Percentiles rank a stretch among this genome's conserved stretches.
These are phyloP conservation scores for Macrocentrus cingulum DNA, from an alignment of 1,140 invertebrate species.

Conservation along the genomic window DNA sequence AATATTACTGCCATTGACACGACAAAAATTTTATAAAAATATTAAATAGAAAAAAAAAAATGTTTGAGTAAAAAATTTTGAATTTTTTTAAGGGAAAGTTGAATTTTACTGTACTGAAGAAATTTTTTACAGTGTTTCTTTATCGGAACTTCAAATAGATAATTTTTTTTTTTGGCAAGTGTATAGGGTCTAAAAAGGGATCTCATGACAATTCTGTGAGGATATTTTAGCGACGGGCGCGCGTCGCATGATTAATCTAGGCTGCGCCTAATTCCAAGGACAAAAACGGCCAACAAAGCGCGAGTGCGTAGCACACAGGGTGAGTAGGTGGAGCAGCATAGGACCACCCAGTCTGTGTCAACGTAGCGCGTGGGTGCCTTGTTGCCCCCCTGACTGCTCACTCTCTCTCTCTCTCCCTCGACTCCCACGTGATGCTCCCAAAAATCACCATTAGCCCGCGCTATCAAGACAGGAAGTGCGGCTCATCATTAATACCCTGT, in stretches of 20 bases:
- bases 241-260: not conserved
- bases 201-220: too few relatives aligned
- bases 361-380: constrained; percentile 57
- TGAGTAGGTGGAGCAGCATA: constrained; percentile 48
- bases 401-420: not conserved
- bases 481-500: constrained; percentile 53
- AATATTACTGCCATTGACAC: too few relatives aligned
- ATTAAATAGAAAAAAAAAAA: too few relatives aligned
- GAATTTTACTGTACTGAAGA: too few relatives aligned
- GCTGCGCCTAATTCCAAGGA: not conserved
- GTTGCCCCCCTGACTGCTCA: constrained; percentile 29
- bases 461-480: constrained; percentile 2
- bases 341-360: constrained; percentile 59
- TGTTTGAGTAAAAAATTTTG: too few relatives aligned
- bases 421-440: constrained; percentile 7
- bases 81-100: too few relatives aligned
- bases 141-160: too few relatives aligned
- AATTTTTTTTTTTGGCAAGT: too few relatives aligned
- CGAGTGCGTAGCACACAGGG: constrained; percentile 43
- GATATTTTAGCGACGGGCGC: too few relatives aligned
- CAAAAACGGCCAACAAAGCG: constrained; percentile 11
- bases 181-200: too few relatives aligned
- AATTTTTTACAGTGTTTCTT: too few relatives aligned
- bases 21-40: too few relatives aligned
- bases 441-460: constrained; percentile 28